Percentiles rank a stretch among this genome's conserved stretches.
phyloP scores from a whole-genome alignment of 2,888 invertebrate genomes.

The Hybos culiciformis region DNA sequence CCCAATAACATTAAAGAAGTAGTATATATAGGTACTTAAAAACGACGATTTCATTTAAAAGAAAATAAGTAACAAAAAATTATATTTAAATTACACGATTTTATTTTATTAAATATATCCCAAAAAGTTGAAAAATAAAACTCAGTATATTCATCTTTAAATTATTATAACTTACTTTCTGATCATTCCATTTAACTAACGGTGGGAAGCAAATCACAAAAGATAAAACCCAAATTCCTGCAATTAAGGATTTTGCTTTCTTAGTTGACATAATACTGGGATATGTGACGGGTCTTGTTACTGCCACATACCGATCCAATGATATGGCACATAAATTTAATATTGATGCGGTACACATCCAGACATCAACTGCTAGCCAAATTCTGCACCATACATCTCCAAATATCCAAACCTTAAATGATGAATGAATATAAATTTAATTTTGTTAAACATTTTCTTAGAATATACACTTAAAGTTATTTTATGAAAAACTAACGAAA shows the following conservation, averaged over 20 bases:
- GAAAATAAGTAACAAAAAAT: no score
- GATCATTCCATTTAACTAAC: slow-evolving; percentile 83
- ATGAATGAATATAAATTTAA: background rate
- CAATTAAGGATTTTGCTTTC: slow-evolving; percentile 74
- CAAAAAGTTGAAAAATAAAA: no score
- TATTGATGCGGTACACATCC: slow-evolving; percentile 98
- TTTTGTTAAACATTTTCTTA: background rate
- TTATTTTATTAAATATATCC: no score
- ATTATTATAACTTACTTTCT: slow-evolving; percentile 43
- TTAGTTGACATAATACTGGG: slow-evolving; percentile 80
- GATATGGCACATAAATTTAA: slow-evolving; percentile 93
- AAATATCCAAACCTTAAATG: slow-evolving; percentile 82
- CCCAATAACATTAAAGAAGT: no score
- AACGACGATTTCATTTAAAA: no score
- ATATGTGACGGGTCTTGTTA: slow-evolving; percentile 91
- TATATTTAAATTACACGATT: no score
- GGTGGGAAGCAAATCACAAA: slow-evolving; percentile 96
- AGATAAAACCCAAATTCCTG: slow-evolving; percentile 87
- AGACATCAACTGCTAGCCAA: slow-evolving; percentile 95
- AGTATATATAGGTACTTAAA: no score
- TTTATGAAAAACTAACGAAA: background rate
- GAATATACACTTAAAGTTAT: background rate
- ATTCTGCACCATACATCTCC: slow-evolving; percentile 91
- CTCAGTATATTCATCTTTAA: background rate
- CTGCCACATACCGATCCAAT: slow-evolving; percentile 89